phyloP scores from a whole-genome alignment of 1,140 invertebrate genomes.

The Vanessa tameamea region DNA sequence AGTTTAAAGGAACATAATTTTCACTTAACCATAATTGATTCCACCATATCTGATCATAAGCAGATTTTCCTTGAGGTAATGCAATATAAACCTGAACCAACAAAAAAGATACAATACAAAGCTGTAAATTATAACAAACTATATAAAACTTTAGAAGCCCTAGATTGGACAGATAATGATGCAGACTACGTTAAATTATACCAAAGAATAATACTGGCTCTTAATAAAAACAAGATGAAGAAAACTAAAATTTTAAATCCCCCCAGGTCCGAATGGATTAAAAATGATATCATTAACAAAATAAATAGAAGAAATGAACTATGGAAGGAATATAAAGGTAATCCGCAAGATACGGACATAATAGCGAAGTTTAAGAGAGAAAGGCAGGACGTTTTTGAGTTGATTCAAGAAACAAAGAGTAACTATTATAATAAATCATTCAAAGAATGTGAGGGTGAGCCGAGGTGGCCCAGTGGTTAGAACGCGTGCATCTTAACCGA shows the following conservation, averaged over 20 bases:
- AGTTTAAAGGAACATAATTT: conserved; percentile 30
- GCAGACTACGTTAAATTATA: conserved; percentile 10
- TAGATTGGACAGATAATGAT: conserved; percentile 12
- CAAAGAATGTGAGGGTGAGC: conserved; percentile 12
- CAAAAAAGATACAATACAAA: conserved; percentile 17
- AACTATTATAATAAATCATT: conserved; percentile 17
- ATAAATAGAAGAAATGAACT: conserved; percentile 13
- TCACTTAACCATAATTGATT: conserved; percentile 29
- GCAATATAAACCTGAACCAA: conserved; percentile 18
- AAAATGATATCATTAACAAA: conserved; percentile 7
- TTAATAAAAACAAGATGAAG: conserved; percentile 14
- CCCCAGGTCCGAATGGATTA: conserved; percentile 12
- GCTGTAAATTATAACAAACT: conserved; percentile 17
- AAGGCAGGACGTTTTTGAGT: conserved; percentile 13
- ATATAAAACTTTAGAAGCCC: conserved; percentile 16
- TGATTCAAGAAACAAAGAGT: conserved; percentile 14
- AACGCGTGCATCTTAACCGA: too few species aligned
- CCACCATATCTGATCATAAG: conserved; percentile 33
- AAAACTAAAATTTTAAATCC: conserved; percentile 16
- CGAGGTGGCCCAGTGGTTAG: too few species aligned
- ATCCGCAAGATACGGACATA: conserved; percentile 10
- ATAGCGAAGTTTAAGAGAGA: conserved; percentile 15
- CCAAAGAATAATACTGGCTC: conserved; percentile 15
- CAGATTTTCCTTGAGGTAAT: conserved; percentile 30
- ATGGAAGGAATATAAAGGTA: conserved; percentile 16